Evolutionary conservation across 2,797 vertebrate species (phyloP), one percentile per base, ranked within the genome.

Genomic region (Lindbergichthys nudifrons): DNA sequence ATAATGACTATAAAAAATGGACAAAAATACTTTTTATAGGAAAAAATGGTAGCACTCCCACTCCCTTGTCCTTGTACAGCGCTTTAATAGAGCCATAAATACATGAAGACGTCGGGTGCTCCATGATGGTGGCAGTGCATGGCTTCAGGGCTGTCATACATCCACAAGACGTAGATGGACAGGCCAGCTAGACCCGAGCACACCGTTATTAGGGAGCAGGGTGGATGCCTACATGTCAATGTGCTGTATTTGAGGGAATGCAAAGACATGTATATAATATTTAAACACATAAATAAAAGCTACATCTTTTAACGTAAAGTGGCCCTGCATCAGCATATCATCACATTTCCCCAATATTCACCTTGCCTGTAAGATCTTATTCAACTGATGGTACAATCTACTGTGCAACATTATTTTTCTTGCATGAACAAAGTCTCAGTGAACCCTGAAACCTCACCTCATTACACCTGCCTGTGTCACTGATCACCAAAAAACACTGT

Each of bases 31-130:
- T 13, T 36, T 39, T 66, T 16, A 52, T 65, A 47, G 74, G 58
- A 65, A 66, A 66, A 69, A 65, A 80, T 85, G 80, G 82, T 46
- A 60, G 65, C 76, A 60, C 75, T 56, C 50, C 53, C 50, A 56
- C 53, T 64, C 42, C 68, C 73, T 74, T 76, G 91, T 93, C 88
- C 89, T 94, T 94, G 90, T 86, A 74, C 84, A 57, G 76, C 53
- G 68, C 88, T 87, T 88, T 92, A 93, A 92, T 93, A 85, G 89
- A 92, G 82, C 87, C 91, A 91, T 94, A 94, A 94, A 94, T 92
- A 94, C 86, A 87, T 82, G 74, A 80, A 82, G 77, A 82, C 61
- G 83, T 86, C 82, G 75, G 68, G 64, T 67, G 80, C 65, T 77
- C 70, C 66, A 50, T 81, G 84, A 83, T 84, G 74, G 69, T 58